Conservation (phyloP, 2,888 invertebrate species). For the Microplitis manilae region DNA sequence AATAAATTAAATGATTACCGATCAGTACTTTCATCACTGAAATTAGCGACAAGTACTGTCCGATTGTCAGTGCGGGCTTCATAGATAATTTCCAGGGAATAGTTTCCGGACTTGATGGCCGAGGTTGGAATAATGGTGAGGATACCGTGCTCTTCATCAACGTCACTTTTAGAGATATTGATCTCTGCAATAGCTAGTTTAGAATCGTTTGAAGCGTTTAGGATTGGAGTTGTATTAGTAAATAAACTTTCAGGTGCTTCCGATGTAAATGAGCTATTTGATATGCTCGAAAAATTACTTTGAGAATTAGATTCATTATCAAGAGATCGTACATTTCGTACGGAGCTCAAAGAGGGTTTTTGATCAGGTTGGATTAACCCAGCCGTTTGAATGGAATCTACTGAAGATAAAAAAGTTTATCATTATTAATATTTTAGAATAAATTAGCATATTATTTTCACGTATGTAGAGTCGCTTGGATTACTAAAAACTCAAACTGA, state of each 20-base stretch:
- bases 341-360: not conserved
- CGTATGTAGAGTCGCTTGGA: no score
- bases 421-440: no score
- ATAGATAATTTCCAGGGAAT: constrained; percentile 61
- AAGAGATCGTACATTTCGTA: not conserved
- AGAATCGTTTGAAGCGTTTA: not conserved
- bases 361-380: no score
- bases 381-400: no score
- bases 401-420: no score
- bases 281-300: constrained; percentile 2
- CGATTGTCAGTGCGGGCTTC: constrained; percentile 50
- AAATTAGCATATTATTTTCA: no score
- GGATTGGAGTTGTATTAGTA: not conserved
- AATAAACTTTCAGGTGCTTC: constrained; percentile 11
- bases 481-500: no score
- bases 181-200: not conserved
- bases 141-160: constrained; percentile 55
- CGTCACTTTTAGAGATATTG: constrained; percentile 51
- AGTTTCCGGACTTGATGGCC: constrained; percentile 53
- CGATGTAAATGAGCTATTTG: not conserved
- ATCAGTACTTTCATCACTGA: constrained; percentile 39
- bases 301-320: not conserved
- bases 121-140: constrained; percentile 54
- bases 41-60: constrained; percentile 45
- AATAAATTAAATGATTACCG: not conserved